A percentile compares a stretch with the other conserved stretches of the same genome.
These are phyloP conservation scores for Cavia porcellus DNA, from an alignment of 2,113 vertebrate genomes.

Conservation along the genomic window DNA sequence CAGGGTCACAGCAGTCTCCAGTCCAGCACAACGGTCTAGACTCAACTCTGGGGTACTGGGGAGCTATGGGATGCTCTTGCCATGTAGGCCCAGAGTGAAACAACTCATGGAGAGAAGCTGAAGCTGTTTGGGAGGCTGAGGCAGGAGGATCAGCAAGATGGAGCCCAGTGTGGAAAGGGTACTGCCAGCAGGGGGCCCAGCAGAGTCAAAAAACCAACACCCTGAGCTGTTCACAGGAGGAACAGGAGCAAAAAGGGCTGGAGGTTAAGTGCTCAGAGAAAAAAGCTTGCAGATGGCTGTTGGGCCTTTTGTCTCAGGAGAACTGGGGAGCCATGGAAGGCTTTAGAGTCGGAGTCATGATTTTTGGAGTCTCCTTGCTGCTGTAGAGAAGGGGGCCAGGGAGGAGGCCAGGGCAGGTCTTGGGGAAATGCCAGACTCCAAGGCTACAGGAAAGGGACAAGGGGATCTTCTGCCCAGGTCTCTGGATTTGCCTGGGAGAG, in stretches of 20 bases:
- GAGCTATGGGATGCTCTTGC: background rate
- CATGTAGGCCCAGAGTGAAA: background rate
- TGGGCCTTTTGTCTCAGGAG: background rate
- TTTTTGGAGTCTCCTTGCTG: background rate
- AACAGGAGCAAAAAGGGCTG: background rate
- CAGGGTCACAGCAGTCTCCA: background rate
- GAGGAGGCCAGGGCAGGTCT: background rate
- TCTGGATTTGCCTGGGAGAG: background rate
- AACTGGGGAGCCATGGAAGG: background rate
- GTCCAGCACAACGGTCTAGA: too few species aligned
- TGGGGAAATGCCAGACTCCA: background rate
- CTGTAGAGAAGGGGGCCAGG: background rate
- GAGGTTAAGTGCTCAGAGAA: background rate
- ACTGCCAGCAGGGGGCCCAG: background rate
- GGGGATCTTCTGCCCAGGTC: too few species aligned
- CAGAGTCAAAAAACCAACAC: background rate
- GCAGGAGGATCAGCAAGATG: background rate
- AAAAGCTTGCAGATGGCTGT: background rate
- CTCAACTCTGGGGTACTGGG: background rate
- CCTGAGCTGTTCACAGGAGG: background rate
- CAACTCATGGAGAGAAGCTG: background rate
- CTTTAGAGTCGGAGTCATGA: background rate
- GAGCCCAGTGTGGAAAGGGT: background rate
- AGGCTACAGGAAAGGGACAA: too few species aligned
- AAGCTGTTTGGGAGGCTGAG: background rate